Percentiles rank a stretch among this genome's conserved stretches.
Evolutionary conservation across 1,140 invertebrate species (phyloP).

Genomic region (Magallana gigas): DNA sequence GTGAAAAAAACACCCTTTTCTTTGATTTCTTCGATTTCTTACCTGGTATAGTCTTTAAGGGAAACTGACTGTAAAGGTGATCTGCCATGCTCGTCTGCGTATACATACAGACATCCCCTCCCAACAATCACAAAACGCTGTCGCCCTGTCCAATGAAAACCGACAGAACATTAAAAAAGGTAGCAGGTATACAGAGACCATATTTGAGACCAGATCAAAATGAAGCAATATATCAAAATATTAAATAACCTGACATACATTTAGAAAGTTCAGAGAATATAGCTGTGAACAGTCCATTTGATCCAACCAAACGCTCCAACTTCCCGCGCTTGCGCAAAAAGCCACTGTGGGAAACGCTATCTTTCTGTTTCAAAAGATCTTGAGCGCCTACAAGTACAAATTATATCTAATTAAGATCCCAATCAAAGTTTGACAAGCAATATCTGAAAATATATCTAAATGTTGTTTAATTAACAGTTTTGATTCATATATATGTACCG

Average conservation of each 20-base stretch:
- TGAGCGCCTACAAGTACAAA: neutral
- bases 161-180: no score
- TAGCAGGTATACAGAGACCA: no score
- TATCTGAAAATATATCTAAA: no score
- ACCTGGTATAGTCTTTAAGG: neutral
- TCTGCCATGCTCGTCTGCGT: neutral
- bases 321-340: constrained; percentile 32
- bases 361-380: constrained; percentile 23
- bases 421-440: no score
- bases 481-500: neutral
- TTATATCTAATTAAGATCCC: no score
- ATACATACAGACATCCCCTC: neutral
- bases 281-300: constrained; percentile 4
- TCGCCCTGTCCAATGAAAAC: neutral
- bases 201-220: neutral
- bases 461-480: no score
- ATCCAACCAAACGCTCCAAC: constrained; percentile 23
- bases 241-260: constrained; percentile 3
- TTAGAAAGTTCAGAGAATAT: constrained; percentile 39
- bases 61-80: neutral
- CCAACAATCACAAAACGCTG: constrained; percentile 16
- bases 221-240: neutral
- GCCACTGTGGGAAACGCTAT: constrained; percentile 13
- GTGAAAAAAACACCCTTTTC: no score
- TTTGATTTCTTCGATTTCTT: no score